These are phyloP conservation scores for Drosophila mimetica DNA, from an alignment of 2,888 invertebrate genomes.

Conservation along the genomic window DNA sequence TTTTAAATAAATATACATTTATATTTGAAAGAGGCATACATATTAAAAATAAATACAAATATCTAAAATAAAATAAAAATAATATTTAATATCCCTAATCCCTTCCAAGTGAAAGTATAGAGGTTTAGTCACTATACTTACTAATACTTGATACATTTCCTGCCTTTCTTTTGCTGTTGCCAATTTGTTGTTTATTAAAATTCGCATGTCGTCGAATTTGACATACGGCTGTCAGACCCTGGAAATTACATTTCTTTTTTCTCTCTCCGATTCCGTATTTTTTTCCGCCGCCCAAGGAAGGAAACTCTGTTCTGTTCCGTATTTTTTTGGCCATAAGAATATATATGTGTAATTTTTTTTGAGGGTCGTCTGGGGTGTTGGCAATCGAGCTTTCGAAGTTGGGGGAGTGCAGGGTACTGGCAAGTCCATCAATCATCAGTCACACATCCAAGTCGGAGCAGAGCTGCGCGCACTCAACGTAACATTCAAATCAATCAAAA, in stretches of 20 bases:
- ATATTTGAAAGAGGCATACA: too few species aligned
- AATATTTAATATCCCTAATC: too few species aligned
- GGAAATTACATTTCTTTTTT: conserved; percentile 69
- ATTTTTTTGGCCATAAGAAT: conserved; percentile 29
- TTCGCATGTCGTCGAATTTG: conserved; percentile 80
- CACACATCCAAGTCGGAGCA: conserved; percentile 56
- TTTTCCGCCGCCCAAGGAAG: conserved; percentile 26
- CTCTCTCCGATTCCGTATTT: conserved; percentile 35
- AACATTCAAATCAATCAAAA: conserved; percentile 82
- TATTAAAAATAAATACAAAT: too few species aligned
- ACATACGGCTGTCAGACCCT: conserved; percentile 74
- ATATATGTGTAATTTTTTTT: conserved; percentile 13
- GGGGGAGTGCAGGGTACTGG: conserved; percentile 29
- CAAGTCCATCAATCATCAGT: conserved; percentile 79
- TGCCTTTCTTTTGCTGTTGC: conserved; percentile 7
- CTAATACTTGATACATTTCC: neutral
- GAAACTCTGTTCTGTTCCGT: conserved; percentile 41
- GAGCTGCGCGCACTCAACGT: conserved; percentile 73
- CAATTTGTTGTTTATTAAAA: conserved; percentile 61
- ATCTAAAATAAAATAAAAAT: neutral
- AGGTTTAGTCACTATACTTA: neutral
- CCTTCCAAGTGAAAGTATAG: fast-evolving
- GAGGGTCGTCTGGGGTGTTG: conserved; percentile 46
- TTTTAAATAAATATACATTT: too few species aligned
- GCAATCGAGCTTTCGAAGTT: neutral